A percentile compares a stretch with the other conserved stretches of the same genome.
phyloP scores from a whole-genome alignment of 2,113 vertebrate species.

The Etia nguti region DNA sequence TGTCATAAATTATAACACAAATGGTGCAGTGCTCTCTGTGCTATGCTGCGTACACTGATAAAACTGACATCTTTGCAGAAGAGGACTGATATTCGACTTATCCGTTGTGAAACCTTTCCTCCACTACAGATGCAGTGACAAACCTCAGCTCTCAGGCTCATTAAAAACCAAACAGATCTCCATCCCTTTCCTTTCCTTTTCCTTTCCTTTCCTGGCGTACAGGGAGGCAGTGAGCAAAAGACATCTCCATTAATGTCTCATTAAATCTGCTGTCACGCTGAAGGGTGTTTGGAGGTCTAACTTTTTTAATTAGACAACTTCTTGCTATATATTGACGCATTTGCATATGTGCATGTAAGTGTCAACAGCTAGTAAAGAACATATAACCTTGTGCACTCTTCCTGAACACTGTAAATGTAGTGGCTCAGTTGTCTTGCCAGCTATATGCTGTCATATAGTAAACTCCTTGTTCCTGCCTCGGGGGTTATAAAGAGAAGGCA shows the following conservation, averaged over 20 bases:
- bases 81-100: conserved; percentile 28
- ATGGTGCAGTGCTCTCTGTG: background rate
- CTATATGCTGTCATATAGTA: background rate
- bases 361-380: conserved; percentile 11
- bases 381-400: background rate
- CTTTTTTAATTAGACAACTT: conserved; percentile 40
- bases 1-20: conserved; percentile 16
- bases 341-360: conserved; percentile 15
- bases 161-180: conserved; percentile 53
- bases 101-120: conserved; percentile 12
- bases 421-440: background rate
- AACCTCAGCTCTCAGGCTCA: conserved; percentile 39
- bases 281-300: conserved; percentile 52
- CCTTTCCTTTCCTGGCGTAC: background rate
- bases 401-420: background rate
- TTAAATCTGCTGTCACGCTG: conserved; percentile 43
- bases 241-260: conserved; percentile 59
- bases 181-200: background rate
- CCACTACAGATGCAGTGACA: conserved; percentile 24
- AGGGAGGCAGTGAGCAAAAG: conserved; percentile 4
- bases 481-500: background rate
- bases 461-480: background rate
- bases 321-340: conserved; percentile 2
- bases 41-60: background rate
- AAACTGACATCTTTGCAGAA: background rate